These are phyloP conservation scores for Ladona fulva DNA, from an alignment of 1,140 invertebrate species.

Conservation along the genomic window DNA sequence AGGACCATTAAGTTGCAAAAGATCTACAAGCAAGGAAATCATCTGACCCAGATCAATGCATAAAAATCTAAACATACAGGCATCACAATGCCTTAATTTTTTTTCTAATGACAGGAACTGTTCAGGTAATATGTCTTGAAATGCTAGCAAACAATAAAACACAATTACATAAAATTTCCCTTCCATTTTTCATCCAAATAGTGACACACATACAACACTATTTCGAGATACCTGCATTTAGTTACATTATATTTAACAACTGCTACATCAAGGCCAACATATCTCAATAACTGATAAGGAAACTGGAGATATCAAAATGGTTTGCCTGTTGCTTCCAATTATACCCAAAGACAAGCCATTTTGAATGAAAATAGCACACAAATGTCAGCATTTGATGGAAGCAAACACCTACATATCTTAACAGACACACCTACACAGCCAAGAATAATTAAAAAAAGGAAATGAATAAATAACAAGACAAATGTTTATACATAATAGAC, in stretches of 20 bases:
- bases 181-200: background rate
- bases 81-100: too few species aligned
- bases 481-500: background rate
- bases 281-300: background rate
- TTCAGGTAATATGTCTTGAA: background rate
- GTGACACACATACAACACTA: background rate
- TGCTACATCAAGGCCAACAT: background rate
- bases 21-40: too few species aligned
- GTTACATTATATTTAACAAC: background rate
- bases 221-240: background rate
- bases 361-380: background rate
- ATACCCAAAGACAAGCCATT: background rate
- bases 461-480: background rate
- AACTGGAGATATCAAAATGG: background rate
- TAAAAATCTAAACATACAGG: too few species aligned
- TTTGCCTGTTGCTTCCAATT: background rate
- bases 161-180: background rate
- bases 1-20: too few species aligned
- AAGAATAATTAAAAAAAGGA: background rate
- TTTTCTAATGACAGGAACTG: background rate
- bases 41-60: too few species aligned
- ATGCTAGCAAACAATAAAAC: background rate
- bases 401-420: background rate
- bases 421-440: constrained; percentile 2
- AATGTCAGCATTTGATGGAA: background rate